phyloP scores from a whole-genome alignment of 1,140 invertebrate genomes.

The Mycetomoellerius zeteki region DNA sequence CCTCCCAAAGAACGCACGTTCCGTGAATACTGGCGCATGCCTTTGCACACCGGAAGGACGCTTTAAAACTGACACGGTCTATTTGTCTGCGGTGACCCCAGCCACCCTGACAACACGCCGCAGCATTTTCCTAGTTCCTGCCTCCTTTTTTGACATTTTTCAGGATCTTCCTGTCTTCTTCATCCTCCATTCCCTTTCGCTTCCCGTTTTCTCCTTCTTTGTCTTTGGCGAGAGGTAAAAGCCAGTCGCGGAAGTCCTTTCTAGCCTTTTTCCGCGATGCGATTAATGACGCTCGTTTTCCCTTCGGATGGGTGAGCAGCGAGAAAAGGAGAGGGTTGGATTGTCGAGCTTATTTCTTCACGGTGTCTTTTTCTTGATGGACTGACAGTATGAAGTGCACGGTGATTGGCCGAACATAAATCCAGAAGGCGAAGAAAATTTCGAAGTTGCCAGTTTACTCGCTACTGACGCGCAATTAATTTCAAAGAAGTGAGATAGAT shows the following conservation, averaged over 20 bases:
- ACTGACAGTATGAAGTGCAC: slow-evolving; percentile 47
- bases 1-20: slow-evolving; percentile 16
- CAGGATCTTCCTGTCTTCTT: slow-evolving; percentile 63
- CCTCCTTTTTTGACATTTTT: slow-evolving; percentile 68
- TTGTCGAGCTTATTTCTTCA: slow-evolving; percentile 60
- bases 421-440: slow-evolving; percentile 36
- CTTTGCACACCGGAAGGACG: slow-evolving; percentile 44
- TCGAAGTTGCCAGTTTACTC: slow-evolving; percentile 33
- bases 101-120: slow-evolving; percentile 55
- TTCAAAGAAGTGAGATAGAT: slow-evolving; percentile 28
- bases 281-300: slow-evolving; percentile 75
- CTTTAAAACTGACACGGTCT: slow-evolving; percentile 72
- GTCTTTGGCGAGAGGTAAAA: slow-evolving; percentile 35
- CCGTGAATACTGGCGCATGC: slow-evolving; percentile 29
- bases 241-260: slow-evolving; percentile 35
- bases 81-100: slow-evolving; percentile 63
- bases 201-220: slow-evolving; percentile 35
- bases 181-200: background rate
- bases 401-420: slow-evolving; percentile 49
- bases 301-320: slow-evolving; percentile 25
- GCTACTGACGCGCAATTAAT: slow-evolving; percentile 10
- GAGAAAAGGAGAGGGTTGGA: slow-evolving; percentile 47
- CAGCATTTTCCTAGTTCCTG: slow-evolving; percentile 22
- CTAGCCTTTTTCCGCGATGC: slow-evolving; percentile 23
- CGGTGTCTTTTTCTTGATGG: slow-evolving; percentile 60